A percentile compares a stretch with the other conserved stretches of the same genome.
These are phyloP conservation scores for Podabrus alpinus DNA, from an alignment of 2,888 invertebrate species.

Conservation along the genomic window DNA sequence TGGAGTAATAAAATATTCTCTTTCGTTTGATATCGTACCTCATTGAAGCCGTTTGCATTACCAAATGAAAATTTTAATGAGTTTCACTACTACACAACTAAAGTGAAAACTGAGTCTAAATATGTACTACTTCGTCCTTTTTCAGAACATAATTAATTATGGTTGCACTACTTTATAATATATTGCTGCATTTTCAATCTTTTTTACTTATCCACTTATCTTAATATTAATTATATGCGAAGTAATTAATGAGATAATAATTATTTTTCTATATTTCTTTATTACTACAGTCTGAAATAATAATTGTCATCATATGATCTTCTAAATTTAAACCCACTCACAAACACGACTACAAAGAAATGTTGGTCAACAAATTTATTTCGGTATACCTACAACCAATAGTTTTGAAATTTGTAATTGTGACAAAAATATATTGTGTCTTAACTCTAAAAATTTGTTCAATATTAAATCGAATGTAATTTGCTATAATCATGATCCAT, in stretches of 20 bases:
- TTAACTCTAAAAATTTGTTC: not conserved
- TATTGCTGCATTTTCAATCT: too few relatives aligned
- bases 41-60: not conserved
- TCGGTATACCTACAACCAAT: not conserved
- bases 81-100: not conserved
- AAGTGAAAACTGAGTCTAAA: not conserved
- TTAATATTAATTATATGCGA: too few relatives aligned
- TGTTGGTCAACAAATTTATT: not conserved
- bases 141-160: too few relatives aligned
- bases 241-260: too few relatives aligned
- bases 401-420: not conserved
- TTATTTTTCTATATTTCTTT: too few relatives aligned
- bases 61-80: not conserved
- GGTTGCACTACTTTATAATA: too few relatives aligned
- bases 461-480: not conserved
- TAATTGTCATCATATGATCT: not conserved
- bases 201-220: too few relatives aligned
- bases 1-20: not conserved
- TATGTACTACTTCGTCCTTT: too few relatives aligned
- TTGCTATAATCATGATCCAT: not conserved
- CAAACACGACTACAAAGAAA: not conserved
- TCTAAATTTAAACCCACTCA: not conserved
- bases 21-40: not conserved
- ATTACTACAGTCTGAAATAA: too few relatives aligned
- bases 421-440: not conserved